Evolutionary conservation across 2,888 invertebrate genomes (phyloP).

Genomic region (Bombyx huttoni): DNA sequence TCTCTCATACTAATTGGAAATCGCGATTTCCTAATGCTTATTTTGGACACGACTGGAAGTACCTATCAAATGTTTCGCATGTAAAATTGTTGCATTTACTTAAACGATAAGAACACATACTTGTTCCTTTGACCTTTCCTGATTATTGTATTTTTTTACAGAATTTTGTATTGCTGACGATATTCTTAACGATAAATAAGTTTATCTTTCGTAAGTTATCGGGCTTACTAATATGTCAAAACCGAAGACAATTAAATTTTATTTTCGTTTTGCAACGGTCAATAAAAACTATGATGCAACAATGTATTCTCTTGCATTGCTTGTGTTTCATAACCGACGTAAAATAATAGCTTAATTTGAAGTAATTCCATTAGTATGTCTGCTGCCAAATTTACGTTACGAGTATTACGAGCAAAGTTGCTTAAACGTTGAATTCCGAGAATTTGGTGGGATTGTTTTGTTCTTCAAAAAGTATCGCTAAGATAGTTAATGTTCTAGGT

Average conservation of each 20-base stretch:
- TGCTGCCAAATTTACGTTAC: too few relatives aligned
- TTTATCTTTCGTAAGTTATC: neutral
- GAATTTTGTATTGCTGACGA: neutral
- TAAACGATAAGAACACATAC: too few relatives aligned
- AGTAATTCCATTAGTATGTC: too few relatives aligned
- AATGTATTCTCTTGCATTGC: neutral
- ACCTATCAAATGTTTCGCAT: too few relatives aligned
- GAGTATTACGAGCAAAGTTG: too few relatives aligned
- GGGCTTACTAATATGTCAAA: neutral
- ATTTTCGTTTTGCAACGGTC: neutral
- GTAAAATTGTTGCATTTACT: too few relatives aligned
- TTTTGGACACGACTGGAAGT: too few relatives aligned
- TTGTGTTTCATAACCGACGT: neutral
- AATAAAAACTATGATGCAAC: neutral
- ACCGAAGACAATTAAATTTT: neutral
- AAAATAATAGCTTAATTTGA: neutral
- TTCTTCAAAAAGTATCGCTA: too few relatives aligned
- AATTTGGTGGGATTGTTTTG: too few relatives aligned
- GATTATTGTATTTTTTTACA: neutral
- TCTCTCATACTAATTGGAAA: slow-evolving; percentile 5
- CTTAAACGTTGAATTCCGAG: too few relatives aligned
- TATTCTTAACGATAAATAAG: neutral
- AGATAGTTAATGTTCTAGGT: too few relatives aligned
- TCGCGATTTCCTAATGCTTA: too few relatives aligned
- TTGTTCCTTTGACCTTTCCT: neutral